Base-by-base conservation (phyloP, 2,113 vertebrate species). In the Notarius quadriscutis region DNA sequence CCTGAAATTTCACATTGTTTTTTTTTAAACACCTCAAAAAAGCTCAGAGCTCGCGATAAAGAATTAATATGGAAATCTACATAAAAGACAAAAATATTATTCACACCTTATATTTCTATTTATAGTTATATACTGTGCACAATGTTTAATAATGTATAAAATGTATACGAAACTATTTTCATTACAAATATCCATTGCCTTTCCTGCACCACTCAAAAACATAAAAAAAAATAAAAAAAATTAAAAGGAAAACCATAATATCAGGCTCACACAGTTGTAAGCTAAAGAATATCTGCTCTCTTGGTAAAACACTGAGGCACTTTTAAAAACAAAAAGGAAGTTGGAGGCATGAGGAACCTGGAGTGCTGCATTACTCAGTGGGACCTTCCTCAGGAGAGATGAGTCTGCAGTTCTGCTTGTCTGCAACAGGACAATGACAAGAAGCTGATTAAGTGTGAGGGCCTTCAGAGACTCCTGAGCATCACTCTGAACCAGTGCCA, bases 361-460 rank as follows among this genome's bases (percentile, higher is more conserved):
- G 5, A 86, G 55, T 51, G 34, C 27, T 50, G 69, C 14, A 51
- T 85, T 84, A 48, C 77, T 82, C 58, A 8, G 53, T 57, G 30
- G 67, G 53, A 63, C 41, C 15, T 57, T 75, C 50, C 85, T 72
- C 77, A 27, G 22, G 81, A 83, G 83, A 86, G 78, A 77, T 79
- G 81, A 75, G 60, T 82, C 83, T 85, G 78, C 83, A 85, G 78
- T 69, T 81, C 81, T 60, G 85, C 79, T 62, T 15, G 53, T 72
- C 72, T 53, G 86, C 69, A 74, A 72, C 12, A 30, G 60, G 78
- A 87, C 81, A 87, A 89, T 58, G 88, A 74, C 86, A 89, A 48
- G 20, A 85, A 71, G 62, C 88, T 89, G 79, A 87, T 90, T 85
- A 71, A 87, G 84, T 62, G 27, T 79, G 77, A 83, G 83, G 75